Evolutionary conservation across 1,140 invertebrate species (phyloP).

Genomic region (Dufourea novaeangliae): DNA sequence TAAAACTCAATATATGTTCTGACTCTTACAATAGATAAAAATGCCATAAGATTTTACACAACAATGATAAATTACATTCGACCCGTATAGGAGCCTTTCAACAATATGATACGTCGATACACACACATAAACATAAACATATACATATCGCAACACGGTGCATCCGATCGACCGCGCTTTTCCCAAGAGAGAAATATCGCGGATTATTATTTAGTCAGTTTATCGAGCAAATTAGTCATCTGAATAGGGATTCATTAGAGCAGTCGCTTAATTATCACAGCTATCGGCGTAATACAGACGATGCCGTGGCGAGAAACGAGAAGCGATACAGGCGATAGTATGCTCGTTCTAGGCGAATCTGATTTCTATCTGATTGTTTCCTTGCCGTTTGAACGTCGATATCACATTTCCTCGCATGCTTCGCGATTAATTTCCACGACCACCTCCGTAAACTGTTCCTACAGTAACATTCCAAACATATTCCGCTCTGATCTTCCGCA

Average conservation of each 20-base stretch:
- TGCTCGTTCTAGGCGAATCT: conserved; percentile 37
- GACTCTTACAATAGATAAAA: too few species aligned
- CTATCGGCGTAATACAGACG: conserved; percentile 53
- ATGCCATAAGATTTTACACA: too few species aligned
- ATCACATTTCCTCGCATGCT: neutral
- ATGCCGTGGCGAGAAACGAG: conserved; percentile 53
- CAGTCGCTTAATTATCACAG: conserved; percentile 68
- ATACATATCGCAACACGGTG: conserved; percentile 41
- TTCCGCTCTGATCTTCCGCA: too few species aligned
- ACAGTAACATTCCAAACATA: too few species aligned
- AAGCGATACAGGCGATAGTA: conserved; percentile 18
- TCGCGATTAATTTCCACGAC: conserved; percentile 36
- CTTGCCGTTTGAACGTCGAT: conserved; percentile 23
- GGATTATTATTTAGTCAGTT: conserved; percentile 73
- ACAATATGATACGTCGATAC: conserved; percentile 54
- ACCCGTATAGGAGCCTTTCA: conserved; percentile 23
- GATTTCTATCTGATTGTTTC: conserved; percentile 59
- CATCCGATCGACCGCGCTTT: conserved; percentile 60
- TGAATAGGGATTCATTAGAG: conserved; percentile 71
- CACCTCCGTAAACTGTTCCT: neutral
- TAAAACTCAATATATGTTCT: too few species aligned
- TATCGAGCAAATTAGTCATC: conserved; percentile 72
- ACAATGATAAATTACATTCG: conserved; percentile 59
- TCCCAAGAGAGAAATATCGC: conserved; percentile 68
- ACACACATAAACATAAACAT: conserved; percentile 1